Evolutionary conservation across 1,140 invertebrate species (phyloP), one percentile per base, ranked within the genome.

Genomic region (Phenacoccus solenopsis): DNA sequence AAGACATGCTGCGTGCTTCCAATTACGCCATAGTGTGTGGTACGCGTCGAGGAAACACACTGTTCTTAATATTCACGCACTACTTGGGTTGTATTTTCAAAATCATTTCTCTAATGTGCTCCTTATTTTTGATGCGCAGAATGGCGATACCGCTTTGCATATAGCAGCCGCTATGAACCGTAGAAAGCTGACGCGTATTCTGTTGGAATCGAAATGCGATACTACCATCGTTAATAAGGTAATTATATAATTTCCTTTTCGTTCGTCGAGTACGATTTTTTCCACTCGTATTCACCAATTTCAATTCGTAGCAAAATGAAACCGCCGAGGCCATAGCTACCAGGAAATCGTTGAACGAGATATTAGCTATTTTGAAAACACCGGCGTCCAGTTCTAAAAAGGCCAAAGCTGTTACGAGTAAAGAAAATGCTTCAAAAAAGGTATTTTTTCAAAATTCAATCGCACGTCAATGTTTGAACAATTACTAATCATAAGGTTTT

Each of bases 111-210:
- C 38, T 49, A 9, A 49, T 9, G n/a, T n/a, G n/a, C 22, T 64
- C 25, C 7, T 1, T 64, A 10, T 24, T 24, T 64, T 64, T 64
- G 22, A 5, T 59, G 4, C 77, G 68, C 76, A 90, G 87, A 98
- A 98, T 81, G 94, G 93, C 1, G 95, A 98, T 77, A 96, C 93
- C 0, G 88, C 92, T 0, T 79, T 98, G 21, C 95, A 98, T 78
- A 96, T 98, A 73, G 87, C 93, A 4, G 89, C 93, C 7, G 94
- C 94, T 1, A 94, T 97, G 90, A 92, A 92, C 20, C 82, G 94
- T 49, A 82, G 93, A 35, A 98, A 98, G 80, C 81, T 98, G 67
- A 95, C 94, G 1, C 85, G 91, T 75, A 93, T 98, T 73, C 80
- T 98, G 1, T 80, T 97, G 12, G 92, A 96, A 77, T 89, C 91